phyloP scores from a whole-genome alignment of 2,888 invertebrate species.

The Syrphus vitripennis region DNA sequence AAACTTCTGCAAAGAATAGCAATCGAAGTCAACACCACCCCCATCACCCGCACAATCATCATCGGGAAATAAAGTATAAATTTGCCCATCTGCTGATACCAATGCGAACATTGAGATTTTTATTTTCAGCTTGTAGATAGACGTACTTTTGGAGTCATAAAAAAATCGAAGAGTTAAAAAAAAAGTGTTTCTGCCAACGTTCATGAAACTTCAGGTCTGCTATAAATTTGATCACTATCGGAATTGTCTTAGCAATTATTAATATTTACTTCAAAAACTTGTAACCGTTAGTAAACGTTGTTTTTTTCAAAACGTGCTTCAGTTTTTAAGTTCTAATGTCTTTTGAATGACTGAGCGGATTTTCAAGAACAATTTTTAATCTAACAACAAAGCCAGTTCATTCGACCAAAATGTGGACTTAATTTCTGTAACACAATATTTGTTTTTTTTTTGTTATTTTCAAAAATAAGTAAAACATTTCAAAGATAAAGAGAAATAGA shows the following conservation, averaged over 20 bases:
- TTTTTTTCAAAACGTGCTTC: too few species aligned
- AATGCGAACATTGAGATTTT: constrained; percentile 27
- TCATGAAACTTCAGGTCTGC: too few species aligned
- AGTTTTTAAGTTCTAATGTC: too few species aligned
- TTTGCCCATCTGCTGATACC: constrained; percentile 42
- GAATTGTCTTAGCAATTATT: too few species aligned
- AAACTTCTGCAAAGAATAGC: constrained; percentile 63
- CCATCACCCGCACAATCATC: background rate
- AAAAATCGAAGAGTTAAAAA: background rate
- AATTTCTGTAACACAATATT: background rate
- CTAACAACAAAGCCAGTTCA: background rate
- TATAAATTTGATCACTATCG: too few species aligned
- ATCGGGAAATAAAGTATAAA: constrained; percentile 36
- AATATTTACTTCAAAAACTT: too few species aligned
- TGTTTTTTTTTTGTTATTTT: too few species aligned
- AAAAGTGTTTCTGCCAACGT: too few species aligned
- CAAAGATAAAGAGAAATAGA: constrained; percentile 65
- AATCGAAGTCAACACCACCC: constrained; percentile 68
- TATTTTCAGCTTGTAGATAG: background rate
- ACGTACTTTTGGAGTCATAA: background rate
- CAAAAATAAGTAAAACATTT: constrained; percentile 26
- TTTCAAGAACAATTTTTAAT: too few species aligned
- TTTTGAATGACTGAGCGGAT: too few species aligned
- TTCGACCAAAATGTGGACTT: background rate
- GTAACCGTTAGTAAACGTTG: too few species aligned